Evolutionary conservation across 2,888 invertebrate genomes (phyloP).

Genomic region (Drosophila meridionalis): DNA sequence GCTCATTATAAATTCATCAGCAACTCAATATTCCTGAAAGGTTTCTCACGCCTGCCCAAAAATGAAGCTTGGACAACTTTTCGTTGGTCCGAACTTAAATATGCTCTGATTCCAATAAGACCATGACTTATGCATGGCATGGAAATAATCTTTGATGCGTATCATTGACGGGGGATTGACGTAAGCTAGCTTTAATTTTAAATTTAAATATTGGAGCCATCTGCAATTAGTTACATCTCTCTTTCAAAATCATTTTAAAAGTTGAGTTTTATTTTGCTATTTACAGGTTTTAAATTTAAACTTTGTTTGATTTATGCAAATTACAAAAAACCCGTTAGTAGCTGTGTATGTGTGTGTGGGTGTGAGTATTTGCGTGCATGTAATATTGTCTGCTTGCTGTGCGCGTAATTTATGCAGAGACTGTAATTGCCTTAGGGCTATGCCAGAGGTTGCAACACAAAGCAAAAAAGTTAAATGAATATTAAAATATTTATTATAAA

Average conservation of each 20-base stretch:
- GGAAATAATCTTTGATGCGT: conserved; percentile 3
- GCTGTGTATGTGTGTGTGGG: background rate
- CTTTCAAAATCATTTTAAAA: conserved; percentile 18
- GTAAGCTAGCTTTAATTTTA: conserved; percentile 25
- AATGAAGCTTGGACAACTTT: conserved; percentile 21
- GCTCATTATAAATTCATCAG: conserved; percentile 44
- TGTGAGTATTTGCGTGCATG: conserved; percentile 1
- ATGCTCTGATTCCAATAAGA: conserved; percentile 63
- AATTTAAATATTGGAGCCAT: conserved; percentile 53
- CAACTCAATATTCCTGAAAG: conserved; percentile 36
- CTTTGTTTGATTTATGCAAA: conserved; percentile 55
- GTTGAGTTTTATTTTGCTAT: conserved; percentile 19
- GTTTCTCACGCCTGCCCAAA: conserved; percentile 14
- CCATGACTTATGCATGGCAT: conserved; percentile 64
- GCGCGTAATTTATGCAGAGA: conserved; percentile 29
- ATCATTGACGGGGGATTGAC: conserved; percentile 45
- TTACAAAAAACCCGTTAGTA: conserved; percentile 3
- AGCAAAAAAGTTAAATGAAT: background rate
- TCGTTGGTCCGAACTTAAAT: conserved; percentile 47
- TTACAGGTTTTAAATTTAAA: conserved; percentile 30
- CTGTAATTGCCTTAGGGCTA: conserved; percentile 22
- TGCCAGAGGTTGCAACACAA: background rate
- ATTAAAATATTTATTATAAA: background rate
- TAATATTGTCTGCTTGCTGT: conserved; percentile 1
- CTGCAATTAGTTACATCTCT: conserved; percentile 60